Evolutionary conservation across 92 coral and sea anemone genomes (phyloP), one percentile per base, ranked within the genome.

Genomic region (Chrysogorgia sp.): DNA sequence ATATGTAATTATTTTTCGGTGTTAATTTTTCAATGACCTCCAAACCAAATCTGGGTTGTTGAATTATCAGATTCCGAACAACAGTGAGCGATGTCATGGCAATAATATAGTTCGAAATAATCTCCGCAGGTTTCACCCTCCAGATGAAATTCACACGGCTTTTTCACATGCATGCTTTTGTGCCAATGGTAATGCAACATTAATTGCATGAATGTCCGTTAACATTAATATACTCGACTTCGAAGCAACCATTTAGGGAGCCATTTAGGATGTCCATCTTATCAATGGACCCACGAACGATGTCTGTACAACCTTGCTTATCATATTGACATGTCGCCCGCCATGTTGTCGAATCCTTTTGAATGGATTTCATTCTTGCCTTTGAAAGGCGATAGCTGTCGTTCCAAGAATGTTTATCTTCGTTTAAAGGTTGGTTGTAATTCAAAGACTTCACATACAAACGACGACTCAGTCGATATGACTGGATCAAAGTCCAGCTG

Each of bases 181-280:
- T 23, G 24, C 3, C 7, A 10, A 7, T 21, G 24, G 63, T 57
- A 17, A 1, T 6, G n/a, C n/a, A n/a, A n/a, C 66, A 59, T 1
- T 59, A 25, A 34, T 37, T 59, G 34, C 66, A 59, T 15, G 66
- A 59, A 14, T 59, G 15, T 10, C 37, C 66, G 21, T 37, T 34
- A 34, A 59, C 20, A 9, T 59, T 59, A 0, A 59, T 59, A 25
- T 26, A 25, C 15, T 28, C 66, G 19, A 59, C 66, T 28, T 10
- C 28, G 3, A 34, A 30, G 15, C 66, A 59, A 15, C 37, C 37
- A 14, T 7, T 14, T n/a, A n/a, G n/a, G 12, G 9, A 25, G 14
- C 19, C 0, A 4, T 5, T 26, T 59, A 59, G 20, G 20, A 59
- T 59, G 28, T 59, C 34, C 66, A 59, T 59, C 10, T 59, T 34